Evolutionary conservation across 1,140 invertebrate species (phyloP).

Genomic region (Philaenus spumarius): DNA sequence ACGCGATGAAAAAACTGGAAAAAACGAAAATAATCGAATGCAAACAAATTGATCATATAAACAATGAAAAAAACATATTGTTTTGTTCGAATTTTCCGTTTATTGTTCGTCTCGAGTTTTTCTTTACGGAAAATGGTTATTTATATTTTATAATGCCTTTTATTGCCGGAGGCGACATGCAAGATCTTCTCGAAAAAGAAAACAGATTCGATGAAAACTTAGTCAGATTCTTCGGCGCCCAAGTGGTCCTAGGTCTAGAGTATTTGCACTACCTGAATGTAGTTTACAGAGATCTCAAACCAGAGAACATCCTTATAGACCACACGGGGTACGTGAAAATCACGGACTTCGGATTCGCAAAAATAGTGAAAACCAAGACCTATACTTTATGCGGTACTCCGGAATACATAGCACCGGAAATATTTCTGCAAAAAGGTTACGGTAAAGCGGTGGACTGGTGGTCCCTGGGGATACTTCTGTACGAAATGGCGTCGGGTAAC

Average conservation of each 20-base stretch:
- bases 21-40: not conserved
- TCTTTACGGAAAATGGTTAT: conserved; percentile 81
- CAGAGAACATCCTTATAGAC: no score
- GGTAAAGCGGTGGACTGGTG: no score
- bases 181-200: conserved; percentile 54
- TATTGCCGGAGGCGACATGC: conserved; percentile 77
- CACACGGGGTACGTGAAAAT: conserved; percentile 28
- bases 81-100: conserved; percentile 75
- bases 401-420: conserved; percentile 89
- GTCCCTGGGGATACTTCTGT: conserved; percentile 84
- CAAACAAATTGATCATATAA: conserved; percentile 72
- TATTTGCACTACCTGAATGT: conserved; percentile 88
- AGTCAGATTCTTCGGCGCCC: conserved; percentile 86
- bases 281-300: no score
- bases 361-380: conserved; percentile 50
- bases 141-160: conserved; percentile 77
- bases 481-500: no score
- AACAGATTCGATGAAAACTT: conserved; percentile 69
- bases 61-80: conserved; percentile 81
- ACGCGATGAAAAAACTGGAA: not conserved
- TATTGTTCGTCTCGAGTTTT: conserved; percentile 73
- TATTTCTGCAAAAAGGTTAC: conserved; percentile 92
- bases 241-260: conserved; percentile 86
- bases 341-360: conserved; percentile 17
- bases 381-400: conserved; percentile 96